Percentiles rank a stretch among this genome's conserved stretches.
Conservation (phyloP, 2,888 invertebrate species). For the Strigamia crassipes region DNA sequence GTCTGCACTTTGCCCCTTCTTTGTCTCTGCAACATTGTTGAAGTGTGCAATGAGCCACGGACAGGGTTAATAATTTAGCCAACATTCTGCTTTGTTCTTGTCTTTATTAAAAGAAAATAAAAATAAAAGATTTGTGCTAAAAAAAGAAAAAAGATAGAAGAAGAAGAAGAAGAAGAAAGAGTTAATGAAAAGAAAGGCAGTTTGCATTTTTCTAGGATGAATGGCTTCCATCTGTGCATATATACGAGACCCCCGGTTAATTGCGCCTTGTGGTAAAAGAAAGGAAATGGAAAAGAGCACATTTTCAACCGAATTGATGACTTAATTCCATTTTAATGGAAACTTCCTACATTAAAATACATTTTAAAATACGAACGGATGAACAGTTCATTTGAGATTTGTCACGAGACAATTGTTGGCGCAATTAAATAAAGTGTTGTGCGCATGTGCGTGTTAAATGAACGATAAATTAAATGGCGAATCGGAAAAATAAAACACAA, state of each 20-base stretch:
- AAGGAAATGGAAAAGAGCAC: slow-evolving; percentile 30
- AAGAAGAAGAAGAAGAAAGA: background rate
- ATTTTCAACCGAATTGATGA: slow-evolving; percentile 35
- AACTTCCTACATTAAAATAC: background rate
- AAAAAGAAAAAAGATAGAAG: no score
- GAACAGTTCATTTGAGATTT: no score
- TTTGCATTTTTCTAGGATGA: background rate
- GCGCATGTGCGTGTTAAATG: no score
- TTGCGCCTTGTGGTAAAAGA: slow-evolving; percentile 32
- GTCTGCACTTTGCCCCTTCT: slow-evolving; percentile 31
- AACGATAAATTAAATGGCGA: no score
- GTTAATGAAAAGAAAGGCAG: background rate
- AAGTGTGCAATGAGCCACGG: background rate
- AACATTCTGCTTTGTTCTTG: background rate
- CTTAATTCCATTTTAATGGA: slow-evolving; percentile 24
- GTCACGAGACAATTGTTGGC: no score
- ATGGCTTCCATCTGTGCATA: slow-evolving; percentile 25
- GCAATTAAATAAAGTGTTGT: no score
- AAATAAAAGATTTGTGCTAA: no score
- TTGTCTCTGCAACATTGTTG: slow-evolving; percentile 7
- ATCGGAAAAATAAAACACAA: no score
- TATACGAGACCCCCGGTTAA: background rate
- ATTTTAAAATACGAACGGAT: background rate
- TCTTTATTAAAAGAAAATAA: background rate
- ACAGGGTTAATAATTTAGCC: background rate